Evolutionary conservation across 2,888 invertebrate genomes (phyloP).

Genomic region (Drosophila cyrtoloma): DNA sequence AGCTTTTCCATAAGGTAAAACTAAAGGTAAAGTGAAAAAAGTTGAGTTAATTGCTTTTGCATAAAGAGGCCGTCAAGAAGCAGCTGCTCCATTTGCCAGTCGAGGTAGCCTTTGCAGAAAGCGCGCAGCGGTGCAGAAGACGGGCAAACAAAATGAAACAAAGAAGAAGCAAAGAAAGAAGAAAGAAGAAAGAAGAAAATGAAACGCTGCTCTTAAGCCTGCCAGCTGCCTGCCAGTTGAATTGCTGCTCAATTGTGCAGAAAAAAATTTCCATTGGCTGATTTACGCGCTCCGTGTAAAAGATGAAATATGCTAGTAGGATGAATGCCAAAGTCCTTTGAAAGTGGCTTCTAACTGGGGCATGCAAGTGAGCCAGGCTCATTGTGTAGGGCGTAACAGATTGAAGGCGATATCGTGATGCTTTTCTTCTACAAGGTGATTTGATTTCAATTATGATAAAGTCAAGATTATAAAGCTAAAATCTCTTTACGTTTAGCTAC

Average conservation of each 20-base stretch:
- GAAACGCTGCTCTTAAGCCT: constrained; percentile 32
- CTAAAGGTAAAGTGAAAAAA: constrained; percentile 5
- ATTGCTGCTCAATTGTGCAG: constrained; percentile 69
- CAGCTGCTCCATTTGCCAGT: constrained; percentile 45
- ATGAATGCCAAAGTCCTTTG: constrained; percentile 21
- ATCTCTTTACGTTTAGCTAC: neutral
- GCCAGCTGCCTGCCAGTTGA: constrained; percentile 34
- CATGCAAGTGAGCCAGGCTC: constrained; percentile 11
- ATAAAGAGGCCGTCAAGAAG: constrained; percentile 53
- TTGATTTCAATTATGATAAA: constrained; percentile 5
- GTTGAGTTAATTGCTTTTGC: constrained; percentile 73
- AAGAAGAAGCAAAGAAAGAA: constrained; percentile 4
- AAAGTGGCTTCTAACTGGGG: constrained; percentile 13
- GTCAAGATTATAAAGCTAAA: neutral
- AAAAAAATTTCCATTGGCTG: constrained; percentile 69
- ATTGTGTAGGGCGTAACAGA: constrained; percentile 1
- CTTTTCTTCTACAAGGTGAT: neutral
- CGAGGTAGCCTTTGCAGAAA: constrained; percentile 1
- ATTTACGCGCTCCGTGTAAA: constrained; percentile 39
- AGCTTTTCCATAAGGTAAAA: constrained; percentile 28
- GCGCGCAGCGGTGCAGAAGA: constrained; percentile 15
- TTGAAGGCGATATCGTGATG: neutral
- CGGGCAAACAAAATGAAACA: neutral
- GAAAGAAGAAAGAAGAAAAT: constrained; percentile 24
- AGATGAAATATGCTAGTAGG: constrained; percentile 21